A percentile compares a stretch with the other conserved stretches of the same genome.
Conservation (phyloP, 1,140 invertebrate species). For the Heliconius nattereri region DNA sequence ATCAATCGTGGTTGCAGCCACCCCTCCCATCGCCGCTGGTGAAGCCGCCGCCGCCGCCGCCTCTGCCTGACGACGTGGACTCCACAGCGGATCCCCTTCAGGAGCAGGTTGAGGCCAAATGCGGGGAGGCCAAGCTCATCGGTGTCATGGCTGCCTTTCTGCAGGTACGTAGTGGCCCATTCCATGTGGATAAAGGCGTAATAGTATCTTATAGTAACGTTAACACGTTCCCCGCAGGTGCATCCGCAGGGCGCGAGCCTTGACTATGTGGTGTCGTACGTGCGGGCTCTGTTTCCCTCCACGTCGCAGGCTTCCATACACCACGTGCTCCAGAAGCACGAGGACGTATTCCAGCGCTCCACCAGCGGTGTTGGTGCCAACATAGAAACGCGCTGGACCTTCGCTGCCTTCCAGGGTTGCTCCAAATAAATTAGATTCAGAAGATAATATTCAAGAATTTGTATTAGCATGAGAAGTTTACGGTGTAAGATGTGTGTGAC, state of each 20-base stretch:
- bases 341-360: conserved; percentile 61
- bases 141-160: conserved; percentile 73
- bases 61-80: conserved; percentile 57
- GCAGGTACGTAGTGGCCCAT: conserved; percentile 50
- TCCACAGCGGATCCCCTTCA: conserved; percentile 42
- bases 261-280: conserved; percentile 76
- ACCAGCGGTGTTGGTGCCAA: conserved; percentile 70
- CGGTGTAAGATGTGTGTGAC: too few relatives aligned
- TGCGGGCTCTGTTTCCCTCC: conserved; percentile 64
- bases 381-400: conserved; percentile 69
- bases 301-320: conserved; percentile 62
- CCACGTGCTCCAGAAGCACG: conserved; percentile 64
- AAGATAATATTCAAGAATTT: too few relatives aligned
- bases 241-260: conserved; percentile 71
- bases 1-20: conserved; percentile 43
- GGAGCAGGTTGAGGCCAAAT: conserved; percentile 55
- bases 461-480: too few relatives aligned
- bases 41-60: conserved; percentile 66
- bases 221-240: conserved; percentile 47
- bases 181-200: too few relatives aligned
- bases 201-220: conserved; percentile 37
- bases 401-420: conserved; percentile 51
- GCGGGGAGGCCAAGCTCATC: conserved; percentile 70
- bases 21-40: conserved; percentile 56
- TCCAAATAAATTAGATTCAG: neutral